phyloP scores from a whole-genome alignment of 2,888 invertebrate species.

The Phragmatobia fuliginosa region DNA sequence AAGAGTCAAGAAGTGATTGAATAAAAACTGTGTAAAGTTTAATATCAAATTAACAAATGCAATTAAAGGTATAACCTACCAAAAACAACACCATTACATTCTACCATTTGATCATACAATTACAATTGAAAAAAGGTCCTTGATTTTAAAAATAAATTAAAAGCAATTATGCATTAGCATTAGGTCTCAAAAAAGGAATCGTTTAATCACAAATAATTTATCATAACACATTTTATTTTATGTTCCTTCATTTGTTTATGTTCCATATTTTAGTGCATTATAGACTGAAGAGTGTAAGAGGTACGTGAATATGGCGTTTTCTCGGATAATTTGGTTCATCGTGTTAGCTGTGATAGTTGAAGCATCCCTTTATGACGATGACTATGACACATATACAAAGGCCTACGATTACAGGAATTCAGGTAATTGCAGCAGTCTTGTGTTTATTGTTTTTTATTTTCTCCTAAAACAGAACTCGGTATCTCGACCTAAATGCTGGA shows the following conservation, averaged over 20 bases:
- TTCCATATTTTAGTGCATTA: slow-evolving; percentile 40
- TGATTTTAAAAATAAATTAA: background rate
- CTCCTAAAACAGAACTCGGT: background rate
- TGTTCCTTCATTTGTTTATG: background rate
- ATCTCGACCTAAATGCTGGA: background rate
- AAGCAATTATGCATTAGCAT: background rate
- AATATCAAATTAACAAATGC: too few species aligned
- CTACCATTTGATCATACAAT: too few species aligned
- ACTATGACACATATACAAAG: slow-evolving; percentile 80
- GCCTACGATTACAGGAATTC: slow-evolving; percentile 75
- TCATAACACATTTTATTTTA: background rate
- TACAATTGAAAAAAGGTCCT: background rate
- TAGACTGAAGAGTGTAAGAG: slow-evolving; percentile 41
- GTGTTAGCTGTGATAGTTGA: slow-evolving; percentile 63
- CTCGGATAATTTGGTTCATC: slow-evolving; percentile 67
- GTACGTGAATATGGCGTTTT: slow-evolving; percentile 61
- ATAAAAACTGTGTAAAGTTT: background rate
- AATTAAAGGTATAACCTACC: too few species aligned
- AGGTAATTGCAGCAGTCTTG: slow-evolving; percentile 61
- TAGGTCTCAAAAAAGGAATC: background rate
- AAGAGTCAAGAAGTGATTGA: background rate
- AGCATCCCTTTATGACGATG: slow-evolving; percentile 78
- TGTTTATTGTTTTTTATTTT: background rate
- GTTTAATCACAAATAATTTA: slow-evolving; percentile 39
- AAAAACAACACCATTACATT: too few species aligned